phyloP scores from a whole-genome alignment of 1,140 invertebrate species.

The Stegodyphus dumicola region DNA sequence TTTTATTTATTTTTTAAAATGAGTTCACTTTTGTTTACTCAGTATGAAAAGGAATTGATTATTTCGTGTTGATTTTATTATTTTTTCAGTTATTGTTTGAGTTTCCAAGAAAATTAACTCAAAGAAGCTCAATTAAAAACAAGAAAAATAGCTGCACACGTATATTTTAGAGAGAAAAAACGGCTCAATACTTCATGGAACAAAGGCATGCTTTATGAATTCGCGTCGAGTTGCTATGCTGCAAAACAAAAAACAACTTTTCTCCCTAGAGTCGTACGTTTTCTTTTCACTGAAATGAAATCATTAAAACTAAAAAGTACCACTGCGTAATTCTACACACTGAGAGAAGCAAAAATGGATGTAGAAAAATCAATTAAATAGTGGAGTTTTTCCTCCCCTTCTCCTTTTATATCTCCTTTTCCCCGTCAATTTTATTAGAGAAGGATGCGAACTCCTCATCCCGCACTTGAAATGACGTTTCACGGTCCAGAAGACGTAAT shows the following conservation, averaged over 20 bases:
- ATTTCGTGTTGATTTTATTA: no score
- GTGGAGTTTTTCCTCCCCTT: background rate
- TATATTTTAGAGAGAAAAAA: no score
- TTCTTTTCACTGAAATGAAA: background rate
- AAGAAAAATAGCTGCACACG: no score
- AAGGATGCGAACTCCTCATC: slow-evolving; percentile 44
- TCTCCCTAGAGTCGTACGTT: background rate
- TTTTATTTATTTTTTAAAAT: no score
- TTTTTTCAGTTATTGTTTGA: no score
- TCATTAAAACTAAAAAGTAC: background rate
- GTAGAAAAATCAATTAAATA: slow-evolving; percentile 56
- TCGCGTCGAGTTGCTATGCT: background rate
- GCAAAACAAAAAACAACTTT: background rate
- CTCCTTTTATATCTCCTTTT: slow-evolving; percentile 10
- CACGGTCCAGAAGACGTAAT: slow-evolving; percentile 37
- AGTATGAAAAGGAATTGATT: no score
- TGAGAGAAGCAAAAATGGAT: slow-evolving; percentile 34
- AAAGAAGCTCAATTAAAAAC: no score
- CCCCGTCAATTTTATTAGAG: slow-evolving; percentile 52
- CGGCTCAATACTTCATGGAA: no score
- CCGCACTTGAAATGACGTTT: slow-evolving; percentile 44
- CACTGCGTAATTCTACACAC: background rate
- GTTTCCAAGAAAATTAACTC: no score
- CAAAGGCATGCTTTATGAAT: no score
- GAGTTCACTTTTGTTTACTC: no score